phyloP scores from a whole-genome alignment of 2,797 vertebrate species.

The Lepus oiostolus region DNA sequence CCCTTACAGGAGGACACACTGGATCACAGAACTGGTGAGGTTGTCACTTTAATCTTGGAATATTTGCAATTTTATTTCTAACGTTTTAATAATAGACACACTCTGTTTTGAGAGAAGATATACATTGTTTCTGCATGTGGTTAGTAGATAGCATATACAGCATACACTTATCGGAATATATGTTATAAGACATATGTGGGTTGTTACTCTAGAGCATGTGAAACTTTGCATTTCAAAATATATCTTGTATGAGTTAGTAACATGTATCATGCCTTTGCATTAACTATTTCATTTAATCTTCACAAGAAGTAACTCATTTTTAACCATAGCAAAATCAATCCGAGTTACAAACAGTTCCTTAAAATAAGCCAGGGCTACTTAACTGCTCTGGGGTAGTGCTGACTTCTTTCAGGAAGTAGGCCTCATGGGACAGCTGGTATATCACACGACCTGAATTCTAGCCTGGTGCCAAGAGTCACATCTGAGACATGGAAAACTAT shows the following conservation, averaged over 20 bases:
- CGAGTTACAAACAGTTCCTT: constrained; percentile 29
- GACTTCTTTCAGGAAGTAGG: not conserved
- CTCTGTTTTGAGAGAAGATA: not conserved
- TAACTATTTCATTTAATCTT: not conserved
- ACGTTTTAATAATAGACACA: not conserved
- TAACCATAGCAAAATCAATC: constrained; percentile 59
- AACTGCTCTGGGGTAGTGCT: not conserved
- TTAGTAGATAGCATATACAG: not conserved
- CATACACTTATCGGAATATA: not conserved
- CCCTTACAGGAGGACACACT: not conserved
- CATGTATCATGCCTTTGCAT: not conserved
- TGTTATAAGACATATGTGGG: not conserved
- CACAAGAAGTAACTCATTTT: not conserved
- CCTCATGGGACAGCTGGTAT: constrained; percentile 14
- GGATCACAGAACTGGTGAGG: not conserved
- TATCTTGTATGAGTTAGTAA: not conserved
- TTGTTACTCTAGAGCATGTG: not conserved
- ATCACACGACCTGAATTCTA: constrained; percentile 9
- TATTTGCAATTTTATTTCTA: not conserved
- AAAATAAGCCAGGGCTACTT: not conserved
- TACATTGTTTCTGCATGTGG: not conserved
- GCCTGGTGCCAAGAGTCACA: not conserved
- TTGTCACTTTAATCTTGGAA: not conserved
- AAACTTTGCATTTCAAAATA: not conserved
- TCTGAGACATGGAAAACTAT: constrained; percentile 54